These are phyloP conservation scores for Drosophila repletoides DNA, from an alignment of 1,140 invertebrate genomes.

Conservation along the genomic window DNA sequence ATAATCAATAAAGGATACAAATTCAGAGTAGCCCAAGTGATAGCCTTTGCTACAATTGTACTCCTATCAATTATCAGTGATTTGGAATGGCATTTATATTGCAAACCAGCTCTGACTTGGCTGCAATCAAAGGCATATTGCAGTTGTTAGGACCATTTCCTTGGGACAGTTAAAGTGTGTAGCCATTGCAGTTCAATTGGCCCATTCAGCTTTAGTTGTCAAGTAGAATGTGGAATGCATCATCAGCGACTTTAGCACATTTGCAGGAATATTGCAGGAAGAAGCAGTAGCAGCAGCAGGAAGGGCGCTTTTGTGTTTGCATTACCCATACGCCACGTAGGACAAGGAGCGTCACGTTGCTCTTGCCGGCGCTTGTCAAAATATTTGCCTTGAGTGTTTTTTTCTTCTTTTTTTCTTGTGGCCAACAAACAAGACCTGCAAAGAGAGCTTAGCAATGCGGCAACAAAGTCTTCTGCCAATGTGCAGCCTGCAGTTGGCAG, in stretches of 20 bases:
- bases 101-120: background rate
- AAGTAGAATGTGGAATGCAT: constrained; percentile 19
- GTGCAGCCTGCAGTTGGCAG: background rate
- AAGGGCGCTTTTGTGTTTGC: constrained; percentile 14
- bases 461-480: constrained; percentile 25
- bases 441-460: constrained; percentile 11
- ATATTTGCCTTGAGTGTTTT: constrained; percentile 45
- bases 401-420: too few species aligned
- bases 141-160: background rate
- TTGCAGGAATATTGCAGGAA: background rate
- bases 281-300: too few species aligned
- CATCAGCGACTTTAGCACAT: constrained; percentile 36
- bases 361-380: constrained; percentile 27
- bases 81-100: background rate
- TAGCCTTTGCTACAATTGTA: too few species aligned
- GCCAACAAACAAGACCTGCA: constrained; percentile 14
- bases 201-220: constrained; percentile 19
- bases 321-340: constrained; percentile 41
- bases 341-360: constrained; percentile 35
- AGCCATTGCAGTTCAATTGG: background rate
- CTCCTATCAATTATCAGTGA: too few species aligned
- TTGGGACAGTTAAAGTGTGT: constrained; percentile 1
- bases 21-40: too few species aligned
- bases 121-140: constrained; percentile 1
- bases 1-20: too few species aligned